Conservation (phyloP, 2,797 vertebrate genomes). For the Lindbergichthys nudifrons region DNA sequence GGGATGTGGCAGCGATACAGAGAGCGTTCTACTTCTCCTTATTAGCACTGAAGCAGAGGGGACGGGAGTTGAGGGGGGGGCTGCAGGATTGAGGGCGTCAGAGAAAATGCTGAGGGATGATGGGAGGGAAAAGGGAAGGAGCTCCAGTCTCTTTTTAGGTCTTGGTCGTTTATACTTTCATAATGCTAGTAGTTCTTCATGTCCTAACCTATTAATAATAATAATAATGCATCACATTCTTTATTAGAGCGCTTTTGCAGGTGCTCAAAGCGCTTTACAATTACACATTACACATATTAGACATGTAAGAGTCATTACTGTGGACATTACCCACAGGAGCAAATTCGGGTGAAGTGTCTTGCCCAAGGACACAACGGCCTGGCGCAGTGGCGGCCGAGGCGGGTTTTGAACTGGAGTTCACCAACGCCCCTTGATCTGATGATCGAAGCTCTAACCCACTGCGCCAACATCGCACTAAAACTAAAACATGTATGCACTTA, state of each 20-base stretch:
- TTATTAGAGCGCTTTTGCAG: too few relatives aligned
- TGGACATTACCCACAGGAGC: too few relatives aligned
- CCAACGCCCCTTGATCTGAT: too few relatives aligned
- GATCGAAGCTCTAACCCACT: too few relatives aligned
- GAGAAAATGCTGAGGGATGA: slow-evolving; percentile 45
- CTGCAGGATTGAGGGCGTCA: slow-evolving; percentile 45
- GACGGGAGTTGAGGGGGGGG: slow-evolving; percentile 1
- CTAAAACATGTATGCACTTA: not conserved
- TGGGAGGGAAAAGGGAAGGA: slow-evolving; percentile 15
- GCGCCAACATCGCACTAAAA: too few relatives aligned
- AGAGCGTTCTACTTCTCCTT: slow-evolving; percentile 77
- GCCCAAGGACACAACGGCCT: too few relatives aligned
- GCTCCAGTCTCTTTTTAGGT: slow-evolving; percentile 43
- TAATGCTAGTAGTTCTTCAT: not conserved
- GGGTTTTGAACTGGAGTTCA: too few relatives aligned
- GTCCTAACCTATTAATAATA: slow-evolving; percentile 7
- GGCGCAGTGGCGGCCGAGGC: too few relatives aligned
- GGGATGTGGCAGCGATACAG: slow-evolving; percentile 81
- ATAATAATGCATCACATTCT: not conserved
- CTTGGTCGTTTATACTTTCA: slow-evolving; percentile 13
- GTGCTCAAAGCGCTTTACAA: too few relatives aligned
- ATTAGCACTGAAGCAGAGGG: slow-evolving; percentile 71
- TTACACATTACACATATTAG: too few relatives aligned
- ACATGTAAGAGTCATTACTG: too few relatives aligned
- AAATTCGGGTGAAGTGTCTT: too few relatives aligned